Evolutionary conservation across 2,888 invertebrate genomes (phyloP).

Genomic region (Papilio gigon): DNA sequence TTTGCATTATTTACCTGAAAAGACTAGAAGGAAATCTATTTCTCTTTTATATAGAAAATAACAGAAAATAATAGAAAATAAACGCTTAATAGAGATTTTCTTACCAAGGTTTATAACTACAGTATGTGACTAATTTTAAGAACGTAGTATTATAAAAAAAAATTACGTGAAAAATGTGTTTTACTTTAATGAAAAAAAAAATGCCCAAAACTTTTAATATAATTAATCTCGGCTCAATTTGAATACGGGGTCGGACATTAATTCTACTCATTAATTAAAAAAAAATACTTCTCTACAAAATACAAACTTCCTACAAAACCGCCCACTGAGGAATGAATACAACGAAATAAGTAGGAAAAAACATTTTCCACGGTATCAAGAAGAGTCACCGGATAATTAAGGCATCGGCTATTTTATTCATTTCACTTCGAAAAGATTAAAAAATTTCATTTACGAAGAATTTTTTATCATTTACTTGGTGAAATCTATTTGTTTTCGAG

Average conservation of each 20-base stretch:
- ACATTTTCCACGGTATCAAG: conserved; percentile 49
- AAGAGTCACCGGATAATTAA: conserved; percentile 75
- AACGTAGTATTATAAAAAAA: not conserved
- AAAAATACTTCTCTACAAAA: conserved; percentile 25
- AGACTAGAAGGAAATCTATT: no score
- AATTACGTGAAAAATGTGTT: not conserved
- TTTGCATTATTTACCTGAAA: no score
- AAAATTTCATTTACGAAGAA: conserved; percentile 52
- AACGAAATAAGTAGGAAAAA: conserved; percentile 27
- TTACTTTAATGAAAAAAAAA: not conserved
- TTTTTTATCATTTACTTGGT: conserved; percentile 15
- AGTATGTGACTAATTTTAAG: no score
- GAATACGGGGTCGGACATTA: not conserved
- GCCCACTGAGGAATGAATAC: conserved; percentile 33
- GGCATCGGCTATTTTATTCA: conserved; percentile 66
- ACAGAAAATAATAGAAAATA: no score
- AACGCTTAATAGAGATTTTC: no score
- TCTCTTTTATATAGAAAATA: no score
- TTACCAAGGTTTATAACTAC: no score
- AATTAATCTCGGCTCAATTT: conserved; percentile 6
- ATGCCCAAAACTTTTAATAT: not conserved
- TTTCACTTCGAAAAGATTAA: conserved; percentile 53
- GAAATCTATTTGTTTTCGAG: conserved; percentile 8
- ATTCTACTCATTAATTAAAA: conserved; percentile 31
- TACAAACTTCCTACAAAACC: conserved; percentile 29